Evolutionary conservation across 2,888 invertebrate genomes (phyloP).

Genomic region (Apamea crenata): DNA sequence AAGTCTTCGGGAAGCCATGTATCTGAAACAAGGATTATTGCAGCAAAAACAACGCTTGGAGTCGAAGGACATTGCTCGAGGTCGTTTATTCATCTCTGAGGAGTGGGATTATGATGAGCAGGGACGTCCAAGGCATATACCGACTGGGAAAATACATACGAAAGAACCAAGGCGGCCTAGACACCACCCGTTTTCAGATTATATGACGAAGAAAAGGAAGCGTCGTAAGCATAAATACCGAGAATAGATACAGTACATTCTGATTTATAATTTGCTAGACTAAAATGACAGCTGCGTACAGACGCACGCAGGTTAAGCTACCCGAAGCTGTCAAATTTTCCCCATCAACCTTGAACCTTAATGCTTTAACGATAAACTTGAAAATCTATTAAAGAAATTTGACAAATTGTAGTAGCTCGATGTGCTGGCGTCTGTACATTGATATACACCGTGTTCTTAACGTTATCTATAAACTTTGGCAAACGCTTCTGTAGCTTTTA

Average conservation of each 20-base stretch:
- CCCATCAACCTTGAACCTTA: too few relatives aligned
- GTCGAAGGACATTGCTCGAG: neutral
- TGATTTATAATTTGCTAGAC: too few relatives aligned
- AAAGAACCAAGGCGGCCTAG: neutral
- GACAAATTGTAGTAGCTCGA: too few relatives aligned
- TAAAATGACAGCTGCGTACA: too few relatives aligned
- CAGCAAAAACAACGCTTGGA: neutral
- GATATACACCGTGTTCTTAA: too few relatives aligned
- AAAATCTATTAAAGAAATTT: too few relatives aligned
- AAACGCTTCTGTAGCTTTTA: too few relatives aligned
- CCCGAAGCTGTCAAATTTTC: too few relatives aligned
- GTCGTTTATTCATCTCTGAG: neutral
- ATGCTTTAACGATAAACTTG: too few relatives aligned
- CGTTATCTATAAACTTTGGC: too few relatives aligned
- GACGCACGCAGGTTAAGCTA: too few relatives aligned
- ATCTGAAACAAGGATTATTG: neutral
- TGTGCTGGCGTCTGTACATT: too few relatives aligned
- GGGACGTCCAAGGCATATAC: neutral
- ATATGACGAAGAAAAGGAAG: neutral
- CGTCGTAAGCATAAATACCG: neutral
- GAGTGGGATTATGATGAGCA: neutral
- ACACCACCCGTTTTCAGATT: neutral
- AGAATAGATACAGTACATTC: neutral
- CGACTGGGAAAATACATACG: neutral
- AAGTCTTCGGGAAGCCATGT: neutral